A percentile compares a stretch with the other conserved stretches of the same genome.
phyloP scores from a whole-genome alignment of 2,797 vertebrate genomes.

The Novumbra hubbsi region DNA sequence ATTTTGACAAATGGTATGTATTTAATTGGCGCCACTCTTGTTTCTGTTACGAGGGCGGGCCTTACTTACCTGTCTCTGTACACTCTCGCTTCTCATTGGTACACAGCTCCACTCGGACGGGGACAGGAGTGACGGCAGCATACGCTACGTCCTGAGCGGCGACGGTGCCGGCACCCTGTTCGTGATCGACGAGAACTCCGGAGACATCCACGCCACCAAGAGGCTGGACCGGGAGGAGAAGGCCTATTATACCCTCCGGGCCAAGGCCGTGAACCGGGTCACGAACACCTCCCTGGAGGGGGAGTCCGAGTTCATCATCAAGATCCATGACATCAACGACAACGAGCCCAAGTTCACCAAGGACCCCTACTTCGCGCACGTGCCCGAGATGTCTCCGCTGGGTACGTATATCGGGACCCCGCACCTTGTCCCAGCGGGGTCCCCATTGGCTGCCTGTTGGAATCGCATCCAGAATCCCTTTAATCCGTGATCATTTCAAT shows the following conservation, averaged over 20 bases:
- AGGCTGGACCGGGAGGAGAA: constrained; percentile 95
- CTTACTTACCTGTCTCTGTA: neutral
- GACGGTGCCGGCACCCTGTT: constrained; percentile 93
- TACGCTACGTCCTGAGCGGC: constrained; percentile 89
- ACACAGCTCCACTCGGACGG: constrained; percentile 90
- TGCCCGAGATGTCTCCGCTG: constrained; percentile 92
- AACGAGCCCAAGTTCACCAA: constrained; percentile 91
- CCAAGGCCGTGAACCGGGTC: constrained; percentile 89
- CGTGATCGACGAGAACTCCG: constrained; percentile 92
- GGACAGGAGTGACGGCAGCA: constrained; percentile 88
- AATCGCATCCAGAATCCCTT: neutral
- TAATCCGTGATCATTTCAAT: neutral
- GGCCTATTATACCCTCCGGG: constrained; percentile 88
- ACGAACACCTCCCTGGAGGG: constrained; percentile 89
- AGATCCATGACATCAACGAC: constrained; percentile 98
- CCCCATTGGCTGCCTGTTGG: neutral
- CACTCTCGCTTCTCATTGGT: constrained; percentile 22
- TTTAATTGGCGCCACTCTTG: neutral
- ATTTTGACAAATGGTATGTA: too few relatives aligned
- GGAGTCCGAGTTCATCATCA: constrained; percentile 94
- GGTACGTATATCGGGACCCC: too few relatives aligned
- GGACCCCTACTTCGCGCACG: constrained; percentile 83
- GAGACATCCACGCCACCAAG: constrained; percentile 95
- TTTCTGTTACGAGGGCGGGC: constrained; percentile 5
- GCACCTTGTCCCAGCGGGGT: neutral